Evolutionary conservation across 1,140 invertebrate genomes (phyloP).

Genomic region (Cheumatopsyche charites): DNA sequence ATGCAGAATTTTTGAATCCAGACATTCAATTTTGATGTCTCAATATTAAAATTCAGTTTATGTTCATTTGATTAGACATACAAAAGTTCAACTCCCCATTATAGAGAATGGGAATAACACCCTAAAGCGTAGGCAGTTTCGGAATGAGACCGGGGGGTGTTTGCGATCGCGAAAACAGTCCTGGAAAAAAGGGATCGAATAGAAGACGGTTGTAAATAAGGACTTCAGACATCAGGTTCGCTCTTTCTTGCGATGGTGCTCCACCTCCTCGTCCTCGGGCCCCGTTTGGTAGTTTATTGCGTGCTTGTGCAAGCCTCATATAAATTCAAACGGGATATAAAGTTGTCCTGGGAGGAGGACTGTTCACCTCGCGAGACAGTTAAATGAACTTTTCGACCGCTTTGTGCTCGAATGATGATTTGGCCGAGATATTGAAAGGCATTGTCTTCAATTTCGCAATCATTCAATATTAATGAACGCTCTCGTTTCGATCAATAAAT

Average conservation of each 20-base stretch:
- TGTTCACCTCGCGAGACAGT: conserved; percentile 42
- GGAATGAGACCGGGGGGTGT: not conserved
- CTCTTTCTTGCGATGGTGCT: conserved; percentile 35
- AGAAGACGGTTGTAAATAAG: conserved; percentile 35
- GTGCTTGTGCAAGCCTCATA: conserved; percentile 43
- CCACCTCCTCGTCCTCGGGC: conserved; percentile 1
- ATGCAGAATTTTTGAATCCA: no score
- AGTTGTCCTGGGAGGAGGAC: conserved; percentile 34
- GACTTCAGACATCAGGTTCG: conserved; percentile 42
- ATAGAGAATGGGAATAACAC: not conserved
- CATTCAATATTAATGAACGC: no score
- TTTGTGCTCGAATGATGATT: no score
- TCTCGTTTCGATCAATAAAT: no score
- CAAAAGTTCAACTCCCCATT: not conserved
- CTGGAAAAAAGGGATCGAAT: conserved; percentile 37
- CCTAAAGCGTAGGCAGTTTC: not conserved
- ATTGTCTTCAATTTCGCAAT: no score
- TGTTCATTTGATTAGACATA: no score
- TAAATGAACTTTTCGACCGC: conserved; percentile 37
- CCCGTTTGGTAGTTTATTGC: conserved; percentile 38
- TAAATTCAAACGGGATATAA: conserved; percentile 44
- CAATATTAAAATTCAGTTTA: no score
- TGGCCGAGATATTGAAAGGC: no score
- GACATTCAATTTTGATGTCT: no score
- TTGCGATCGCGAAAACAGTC: conserved; percentile 17